These are phyloP conservation scores for Tetanocera ferruginea DNA, from an alignment of 2,888 invertebrate genomes.

Conservation along the genomic window DNA sequence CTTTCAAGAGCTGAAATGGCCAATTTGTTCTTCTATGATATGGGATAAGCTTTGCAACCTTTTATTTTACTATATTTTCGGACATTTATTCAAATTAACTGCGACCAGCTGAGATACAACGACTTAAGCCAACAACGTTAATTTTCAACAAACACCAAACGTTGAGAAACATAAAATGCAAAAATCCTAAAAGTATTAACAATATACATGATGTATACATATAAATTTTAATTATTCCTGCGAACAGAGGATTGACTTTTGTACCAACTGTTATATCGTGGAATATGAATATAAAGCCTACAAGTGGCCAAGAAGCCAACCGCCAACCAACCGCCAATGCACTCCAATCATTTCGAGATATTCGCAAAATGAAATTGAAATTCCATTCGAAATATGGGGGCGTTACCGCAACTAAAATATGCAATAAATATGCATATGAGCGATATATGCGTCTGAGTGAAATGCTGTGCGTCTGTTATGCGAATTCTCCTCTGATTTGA, in stretches of 20 bases:
- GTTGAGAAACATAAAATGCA: constrained; percentile 5
- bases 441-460: constrained; percentile 46
- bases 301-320: neutral
- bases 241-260: constrained; percentile 44
- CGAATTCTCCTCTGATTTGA: constrained; percentile 57
- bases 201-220: constrained; percentile 45
- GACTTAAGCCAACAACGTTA: neutral
- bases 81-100: constrained; percentile 5
- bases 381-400: constrained; percentile 66
- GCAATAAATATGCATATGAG: constrained; percentile 69
- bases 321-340: neutral
- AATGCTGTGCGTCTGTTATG: constrained; percentile 24
- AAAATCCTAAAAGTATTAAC: constrained; percentile 23
- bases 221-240: constrained; percentile 63
- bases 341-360: constrained; percentile 38
- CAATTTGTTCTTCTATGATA: too few relatives aligned
- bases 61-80: neutral
- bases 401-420: constrained; percentile 67
- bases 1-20: too few relatives aligned
- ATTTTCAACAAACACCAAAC: neutral
- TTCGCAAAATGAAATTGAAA: constrained; percentile 64
- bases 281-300: neutral
- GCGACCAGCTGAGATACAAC: neutral
- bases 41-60: neutral
- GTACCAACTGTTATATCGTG: neutral